A percentile compares a stretch with the other conserved stretches of the same genome.
Evolutionary conservation across 2,888 invertebrate species (phyloP).

Genomic region (Lumbricus terrestris): DNA sequence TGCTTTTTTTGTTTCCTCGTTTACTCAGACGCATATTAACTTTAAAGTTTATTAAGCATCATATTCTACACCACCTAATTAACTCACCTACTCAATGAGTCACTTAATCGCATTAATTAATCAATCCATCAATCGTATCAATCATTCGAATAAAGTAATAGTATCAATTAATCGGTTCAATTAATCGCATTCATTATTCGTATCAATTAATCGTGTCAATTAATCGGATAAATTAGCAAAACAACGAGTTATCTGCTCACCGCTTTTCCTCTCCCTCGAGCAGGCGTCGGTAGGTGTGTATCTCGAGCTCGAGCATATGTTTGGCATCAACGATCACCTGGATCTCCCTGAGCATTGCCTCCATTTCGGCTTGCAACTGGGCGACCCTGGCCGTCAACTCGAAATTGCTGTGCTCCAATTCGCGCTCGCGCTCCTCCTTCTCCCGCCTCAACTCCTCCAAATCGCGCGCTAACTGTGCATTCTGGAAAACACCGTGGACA

Average conservation of each 20-base stretch:
- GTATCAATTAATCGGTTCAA: slow-evolving; percentile 3
- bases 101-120: not conserved
- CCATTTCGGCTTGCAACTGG: slow-evolving; percentile 54
- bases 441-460: slow-evolving; percentile 22
- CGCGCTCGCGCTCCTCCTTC: slow-evolving; percentile 25
- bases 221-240: no score
- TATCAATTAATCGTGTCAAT: no score
- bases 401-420: slow-evolving; percentile 21
- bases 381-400: slow-evolving; percentile 37
- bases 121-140: no score
- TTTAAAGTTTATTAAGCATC: no score
- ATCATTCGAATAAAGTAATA: no score
- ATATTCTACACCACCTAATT: no score
- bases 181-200: not conserved
- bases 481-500: slow-evolving; percentile 22
- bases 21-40: no score
- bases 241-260: slow-evolving; percentile 39
- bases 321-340: slow-evolving; percentile 61
- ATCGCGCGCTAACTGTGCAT: slow-evolving; percentile 19
- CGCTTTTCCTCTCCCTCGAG: slow-evolving; percentile 64
- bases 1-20: no score
- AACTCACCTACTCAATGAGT: not conserved
- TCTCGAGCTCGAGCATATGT: slow-evolving; percentile 63
- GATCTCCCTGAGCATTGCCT: slow-evolving; percentile 58
- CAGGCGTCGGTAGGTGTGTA: slow-evolving; percentile 64